phyloP scores from a whole-genome alignment of 2,797 vertebrate genomes.

The Iguana delicatissima region DNA sequence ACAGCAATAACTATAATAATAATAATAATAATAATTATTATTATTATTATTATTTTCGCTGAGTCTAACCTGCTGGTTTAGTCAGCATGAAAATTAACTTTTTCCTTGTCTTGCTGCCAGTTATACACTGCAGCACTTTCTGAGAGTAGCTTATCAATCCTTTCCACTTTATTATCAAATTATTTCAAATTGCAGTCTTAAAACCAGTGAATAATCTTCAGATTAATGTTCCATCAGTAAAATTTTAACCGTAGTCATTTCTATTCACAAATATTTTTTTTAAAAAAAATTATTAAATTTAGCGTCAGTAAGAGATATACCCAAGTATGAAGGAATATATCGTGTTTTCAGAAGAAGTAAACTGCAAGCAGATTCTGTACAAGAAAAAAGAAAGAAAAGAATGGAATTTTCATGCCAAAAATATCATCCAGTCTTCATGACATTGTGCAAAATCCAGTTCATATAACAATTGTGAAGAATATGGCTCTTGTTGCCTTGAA shows the following conservation, averaged over 20 bases:
- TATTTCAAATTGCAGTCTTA: conserved; percentile 71
- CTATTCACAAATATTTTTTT: too few species aligned
- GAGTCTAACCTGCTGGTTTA: conserved; percentile 81
- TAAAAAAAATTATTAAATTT: background rate
- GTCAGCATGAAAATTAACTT: conserved; percentile 81
- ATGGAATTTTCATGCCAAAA: conserved; percentile 55
- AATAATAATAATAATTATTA: too few species aligned
- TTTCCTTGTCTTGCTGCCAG: conserved; percentile 83
- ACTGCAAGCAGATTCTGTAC: background rate
- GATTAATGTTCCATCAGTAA: background rate
- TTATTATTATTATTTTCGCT: too few species aligned
- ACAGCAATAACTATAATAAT: too few species aligned
- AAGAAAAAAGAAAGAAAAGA: conserved; percentile 26
- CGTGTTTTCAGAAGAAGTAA: conserved; percentile 8
- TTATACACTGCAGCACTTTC: conserved; percentile 63
- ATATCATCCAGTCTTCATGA: conserved; percentile 40
- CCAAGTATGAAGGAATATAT: conserved; percentile 50
- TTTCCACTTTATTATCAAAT: conserved; percentile 78
- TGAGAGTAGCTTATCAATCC: conserved; percentile 78
- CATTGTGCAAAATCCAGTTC: background rate
- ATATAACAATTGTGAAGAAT: background rate
- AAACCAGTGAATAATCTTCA: conserved; percentile 21
- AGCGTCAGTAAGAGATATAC: background rate
- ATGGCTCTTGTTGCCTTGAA: background rate
- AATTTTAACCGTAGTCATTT: too few species aligned